These are phyloP conservation scores for Ephestia elutella DNA, from an alignment of 1,140 invertebrate genomes.

Conservation along the genomic window DNA sequence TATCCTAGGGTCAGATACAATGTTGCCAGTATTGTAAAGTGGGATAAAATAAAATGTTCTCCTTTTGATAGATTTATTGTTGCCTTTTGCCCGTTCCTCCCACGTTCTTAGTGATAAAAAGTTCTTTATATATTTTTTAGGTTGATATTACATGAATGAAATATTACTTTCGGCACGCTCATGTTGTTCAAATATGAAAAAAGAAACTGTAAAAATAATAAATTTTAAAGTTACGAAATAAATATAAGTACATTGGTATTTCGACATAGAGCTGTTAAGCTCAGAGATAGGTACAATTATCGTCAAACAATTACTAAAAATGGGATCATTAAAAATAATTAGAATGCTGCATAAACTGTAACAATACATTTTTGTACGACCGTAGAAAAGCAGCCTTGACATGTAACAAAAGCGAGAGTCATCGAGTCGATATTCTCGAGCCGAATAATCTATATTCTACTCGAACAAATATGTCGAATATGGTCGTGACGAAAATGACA, in stretches of 20 bases:
- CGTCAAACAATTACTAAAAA: neutral
- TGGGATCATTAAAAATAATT: neutral
- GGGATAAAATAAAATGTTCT: neutral
- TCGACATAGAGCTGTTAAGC: neutral
- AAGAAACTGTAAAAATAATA: neutral
- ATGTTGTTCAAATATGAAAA: neutral
- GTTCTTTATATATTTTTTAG: neutral
- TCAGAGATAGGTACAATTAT: neutral
- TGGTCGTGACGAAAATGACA: slow-evolving; percentile 54
- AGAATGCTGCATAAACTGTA: neutral
- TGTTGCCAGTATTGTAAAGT: neutral
- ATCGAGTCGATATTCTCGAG: slow-evolving; percentile 38
- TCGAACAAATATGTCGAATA: slow-evolving; percentile 37
- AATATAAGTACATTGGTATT: no score
- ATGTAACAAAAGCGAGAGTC: slow-evolving; percentile 16
- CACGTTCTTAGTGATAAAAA: neutral
- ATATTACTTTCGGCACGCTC: neutral
- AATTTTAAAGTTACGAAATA: no score
- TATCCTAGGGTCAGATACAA: neutral
- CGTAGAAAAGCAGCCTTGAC: slow-evolving; percentile 25
- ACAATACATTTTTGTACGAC: neutral
- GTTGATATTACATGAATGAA: neutral
- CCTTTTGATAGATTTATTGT: neutral
- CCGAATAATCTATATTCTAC: slow-evolving; percentile 42
- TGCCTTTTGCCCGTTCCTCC: neutral